A percentile compares a stretch with the other conserved stretches of the same genome.
Evolutionary conservation across 2,797 vertebrate genomes (phyloP).

Genomic region (Urosaurus nigricauda): DNA sequence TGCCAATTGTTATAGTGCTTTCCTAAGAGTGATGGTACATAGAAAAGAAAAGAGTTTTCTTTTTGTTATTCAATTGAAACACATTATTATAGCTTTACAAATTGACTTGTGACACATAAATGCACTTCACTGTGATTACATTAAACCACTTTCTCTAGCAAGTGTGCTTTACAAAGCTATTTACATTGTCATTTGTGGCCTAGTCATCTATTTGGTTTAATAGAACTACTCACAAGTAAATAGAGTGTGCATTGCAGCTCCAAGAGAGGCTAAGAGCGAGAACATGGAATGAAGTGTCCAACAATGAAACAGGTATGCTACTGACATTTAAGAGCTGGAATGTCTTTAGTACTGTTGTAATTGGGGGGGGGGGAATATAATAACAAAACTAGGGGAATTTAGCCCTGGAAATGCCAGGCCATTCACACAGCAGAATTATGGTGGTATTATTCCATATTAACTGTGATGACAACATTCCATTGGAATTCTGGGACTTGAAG

Average conservation of each 20-base stretch:
- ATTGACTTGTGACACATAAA: slow-evolving; percentile 25
- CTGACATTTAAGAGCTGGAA: not conserved
- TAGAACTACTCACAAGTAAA: not conserved
- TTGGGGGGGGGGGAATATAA: no score
- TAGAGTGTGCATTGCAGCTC: not conserved
- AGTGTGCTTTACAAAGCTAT: slow-evolving; percentile 8
- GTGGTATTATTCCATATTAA: not conserved
- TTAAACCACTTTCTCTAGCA: not conserved
- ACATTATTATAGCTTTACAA: slow-evolving; percentile 27
- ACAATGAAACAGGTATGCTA: not conserved
- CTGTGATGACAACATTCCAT: not conserved
- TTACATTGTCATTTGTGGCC: not conserved
- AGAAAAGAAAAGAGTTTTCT: not conserved
- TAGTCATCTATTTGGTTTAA: slow-evolving; percentile 7
- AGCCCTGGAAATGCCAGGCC: no score
- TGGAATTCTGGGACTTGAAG: no score
- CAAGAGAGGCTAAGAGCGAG: not conserved
- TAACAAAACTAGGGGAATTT: no score
- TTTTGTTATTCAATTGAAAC: slow-evolving; percentile 27
- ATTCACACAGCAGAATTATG: no score
- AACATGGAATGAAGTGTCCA: not conserved
- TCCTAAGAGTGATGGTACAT: not conserved
- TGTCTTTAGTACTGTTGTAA: not conserved
- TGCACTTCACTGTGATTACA: slow-evolving; percentile 5
- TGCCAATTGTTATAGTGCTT: not conserved